A percentile compares a stretch with the other conserved stretches of the same genome.
phyloP scores from a whole-genome alignment of 2,888 invertebrate genomes.

The Acholoe squamosa region DNA sequence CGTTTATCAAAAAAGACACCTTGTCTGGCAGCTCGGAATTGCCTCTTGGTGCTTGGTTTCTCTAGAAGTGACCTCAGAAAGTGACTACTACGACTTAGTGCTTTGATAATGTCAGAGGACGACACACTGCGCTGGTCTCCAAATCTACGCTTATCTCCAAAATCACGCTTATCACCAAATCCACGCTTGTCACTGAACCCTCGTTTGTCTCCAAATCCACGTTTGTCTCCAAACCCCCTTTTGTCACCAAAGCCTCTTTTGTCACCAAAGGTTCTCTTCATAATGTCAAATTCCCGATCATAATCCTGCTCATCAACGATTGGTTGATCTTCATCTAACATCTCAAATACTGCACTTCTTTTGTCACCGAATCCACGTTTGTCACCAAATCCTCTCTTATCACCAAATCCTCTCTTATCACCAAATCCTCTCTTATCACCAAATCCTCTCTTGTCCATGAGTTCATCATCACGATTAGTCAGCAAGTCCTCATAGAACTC shows the following conservation, averaged over 20 bases:
- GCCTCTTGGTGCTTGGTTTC: neutral
- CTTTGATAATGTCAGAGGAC: neutral
- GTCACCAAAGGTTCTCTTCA: constrained; percentile 19
- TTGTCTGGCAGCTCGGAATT: neutral
- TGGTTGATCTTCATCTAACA: neutral
- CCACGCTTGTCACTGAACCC: neutral
- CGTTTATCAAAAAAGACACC: constrained; percentile 43
- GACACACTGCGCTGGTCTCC: constrained; percentile 31
- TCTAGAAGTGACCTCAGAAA: neutral
- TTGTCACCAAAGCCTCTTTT: constrained; percentile 50
- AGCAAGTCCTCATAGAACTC: neutral
- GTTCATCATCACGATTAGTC: neutral
- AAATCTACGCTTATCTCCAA: neutral
- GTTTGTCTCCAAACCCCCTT: constrained; percentile 28
- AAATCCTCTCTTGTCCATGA: constrained; percentile 18
- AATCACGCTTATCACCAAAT: neutral
- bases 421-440: constrained; percentile 36
- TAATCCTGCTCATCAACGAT: neutral
- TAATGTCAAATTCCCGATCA: neutral
- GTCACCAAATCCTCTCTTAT: constrained; percentile 48
- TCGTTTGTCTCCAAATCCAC: constrained; percentile 44
- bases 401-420: constrained; percentile 42
- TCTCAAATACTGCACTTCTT: neutral
- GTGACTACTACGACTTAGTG: neutral
- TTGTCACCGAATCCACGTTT: constrained; percentile 32